Evolutionary conservation across 2,797 vertebrate species (phyloP), one percentile per base, ranked within the genome.

Genomic region (Oreortyx pictus): DNA sequence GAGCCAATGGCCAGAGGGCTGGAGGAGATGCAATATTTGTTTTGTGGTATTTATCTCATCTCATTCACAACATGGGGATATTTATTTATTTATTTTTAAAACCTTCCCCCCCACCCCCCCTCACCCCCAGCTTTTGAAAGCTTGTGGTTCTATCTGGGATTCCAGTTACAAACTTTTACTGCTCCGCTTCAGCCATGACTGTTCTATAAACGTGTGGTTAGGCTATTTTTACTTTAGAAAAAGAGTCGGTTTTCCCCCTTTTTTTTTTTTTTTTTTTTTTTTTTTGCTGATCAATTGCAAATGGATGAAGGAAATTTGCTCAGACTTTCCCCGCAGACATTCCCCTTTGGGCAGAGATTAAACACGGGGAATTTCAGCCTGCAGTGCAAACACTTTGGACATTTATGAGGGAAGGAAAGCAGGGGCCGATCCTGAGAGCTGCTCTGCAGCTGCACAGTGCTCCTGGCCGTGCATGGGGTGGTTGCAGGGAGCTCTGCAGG

Each of bases 251-350:
- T 93, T 74, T 47, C 66, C 59, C 46, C 44, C 17, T 5, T 19
- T 24, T 13, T 50, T 52, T 77, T 54, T 67, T 50, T 52, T 77
- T 54, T 67, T n/a, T 47, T 47, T 47, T 12, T 23, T 14, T 25
- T 50, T 52, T 77, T 54, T 67, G 18, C 62, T 85, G 82, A 78
- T 89, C 89, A 93, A 77, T 92, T 62, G 64, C 80, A 90, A 91
- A 90, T 67, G 75, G 67, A 44, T 65, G 80, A 90, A 72, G 89
- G 68, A 54, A 82, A 73, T 22, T 52, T 22, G 14, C 68, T 76
- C 80, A 56, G 64, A 27, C 62, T 79, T 72, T 85, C 35, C 83
- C 41, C 0, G 2, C 80, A 68, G 66, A 68, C 64, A 8, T 82
- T 81, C 44, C 20, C 57, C 64, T 78, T 49, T 29, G 83, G 67